A percentile compares a stretch with the other conserved stretches of the same genome.
Evolutionary conservation across 1,140 invertebrate genomes (phyloP).

Genomic region (Caenorhabditis brenneri): DNA sequence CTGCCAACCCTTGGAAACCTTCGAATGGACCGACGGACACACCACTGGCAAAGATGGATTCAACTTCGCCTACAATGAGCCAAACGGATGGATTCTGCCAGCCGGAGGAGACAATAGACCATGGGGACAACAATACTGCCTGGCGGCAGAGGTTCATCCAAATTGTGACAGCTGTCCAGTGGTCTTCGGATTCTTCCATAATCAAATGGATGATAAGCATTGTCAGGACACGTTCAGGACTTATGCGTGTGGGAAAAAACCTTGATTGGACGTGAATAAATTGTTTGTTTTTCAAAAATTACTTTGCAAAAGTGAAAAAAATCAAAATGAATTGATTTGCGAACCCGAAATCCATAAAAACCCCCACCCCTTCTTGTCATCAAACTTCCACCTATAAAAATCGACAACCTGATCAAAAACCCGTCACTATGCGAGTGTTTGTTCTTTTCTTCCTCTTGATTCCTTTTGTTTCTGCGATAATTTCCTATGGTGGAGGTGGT

Average conservation of each 20-base stretch:
- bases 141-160: too few species aligned
- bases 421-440: too few species aligned
- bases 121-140: background rate
- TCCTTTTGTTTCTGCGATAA: too few species aligned
- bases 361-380: too few species aligned
- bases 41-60: background rate
- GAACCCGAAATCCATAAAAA: too few species aligned
- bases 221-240: background rate
- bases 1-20: background rate
- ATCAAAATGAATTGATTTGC: too few species aligned
- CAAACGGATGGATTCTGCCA: background rate
- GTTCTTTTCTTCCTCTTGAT: too few species aligned
- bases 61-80: background rate
- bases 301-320: too few species aligned
- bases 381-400: too few species aligned
- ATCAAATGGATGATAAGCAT: background rate
- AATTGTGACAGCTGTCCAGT: background rate
- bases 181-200: background rate
- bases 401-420: too few species aligned
- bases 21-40: background rate
- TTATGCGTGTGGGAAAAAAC: background rate
- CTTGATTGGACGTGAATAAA: background rate
- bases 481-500: too few species aligned
- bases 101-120: background rate
- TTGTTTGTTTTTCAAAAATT: too few species aligned